Evolutionary conservation across 2,888 invertebrate species (phyloP).

Genomic region (Tetanocera ferruginea): DNA sequence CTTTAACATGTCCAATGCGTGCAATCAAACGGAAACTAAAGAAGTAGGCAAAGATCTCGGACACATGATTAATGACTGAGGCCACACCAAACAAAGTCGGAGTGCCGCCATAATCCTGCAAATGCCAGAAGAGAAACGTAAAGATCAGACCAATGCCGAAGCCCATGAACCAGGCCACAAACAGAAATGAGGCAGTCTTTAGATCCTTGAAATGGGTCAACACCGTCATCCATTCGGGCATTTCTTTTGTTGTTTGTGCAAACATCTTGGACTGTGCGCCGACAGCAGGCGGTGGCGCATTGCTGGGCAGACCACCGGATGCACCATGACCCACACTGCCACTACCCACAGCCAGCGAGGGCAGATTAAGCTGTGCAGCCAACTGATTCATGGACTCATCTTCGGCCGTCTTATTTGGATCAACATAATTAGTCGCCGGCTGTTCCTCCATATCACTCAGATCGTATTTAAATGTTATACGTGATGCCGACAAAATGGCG

Average conservation of each 20-base stretch:
- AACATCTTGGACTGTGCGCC: conserved; percentile 85
- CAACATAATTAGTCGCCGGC: conserved; percentile 53
- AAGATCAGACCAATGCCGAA: conserved; percentile 99
- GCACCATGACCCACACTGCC: conserved; percentile 56
- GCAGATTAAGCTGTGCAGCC: conserved; percentile 85
- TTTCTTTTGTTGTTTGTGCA: conserved; percentile 89
- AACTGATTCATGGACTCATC: conserved; percentile 87
- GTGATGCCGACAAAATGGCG: conserved; percentile 91
- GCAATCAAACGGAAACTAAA: conserved; percentile 96
- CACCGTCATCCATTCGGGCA: conserved; percentile 95
- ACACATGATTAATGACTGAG: conserved; percentile 98
- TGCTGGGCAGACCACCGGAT: conserved; percentile 48
- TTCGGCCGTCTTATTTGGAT: conserved; percentile 74
- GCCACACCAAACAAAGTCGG: conserved; percentile 98
- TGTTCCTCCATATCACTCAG: conserved; percentile 69
- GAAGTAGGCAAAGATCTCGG: conserved; percentile 98
- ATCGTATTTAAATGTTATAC: conserved; percentile 77
- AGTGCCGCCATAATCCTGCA: conserved; percentile 95
- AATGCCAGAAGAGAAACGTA: conserved; percentile 99
- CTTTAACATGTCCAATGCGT: conserved; percentile 95
- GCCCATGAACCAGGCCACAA: conserved; percentile 99
- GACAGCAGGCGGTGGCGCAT: conserved; percentile 66
- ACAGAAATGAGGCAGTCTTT: conserved; percentile 92
- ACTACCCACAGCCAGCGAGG: conserved; percentile 76
- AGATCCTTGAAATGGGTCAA: conserved; percentile 90